Conservation (phyloP, 2,797 vertebrate genomes). For the Enteromius thamalakanensis region DNA sequence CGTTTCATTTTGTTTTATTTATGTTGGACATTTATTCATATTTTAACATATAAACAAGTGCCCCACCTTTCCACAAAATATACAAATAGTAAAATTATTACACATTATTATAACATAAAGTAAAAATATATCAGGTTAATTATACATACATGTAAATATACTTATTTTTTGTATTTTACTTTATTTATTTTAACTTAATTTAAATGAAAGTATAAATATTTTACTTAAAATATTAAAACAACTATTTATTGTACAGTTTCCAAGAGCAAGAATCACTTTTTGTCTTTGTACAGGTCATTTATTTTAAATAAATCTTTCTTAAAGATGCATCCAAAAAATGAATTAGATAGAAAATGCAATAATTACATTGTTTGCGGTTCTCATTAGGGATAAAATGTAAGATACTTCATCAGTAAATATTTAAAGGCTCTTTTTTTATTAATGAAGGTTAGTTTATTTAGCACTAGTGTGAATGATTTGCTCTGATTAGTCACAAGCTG, state of each 20-base stretch:
- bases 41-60: not conserved
- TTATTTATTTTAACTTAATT: not conserved
- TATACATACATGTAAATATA: not conserved
- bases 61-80: not conserved
- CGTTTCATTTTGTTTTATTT: not conserved
- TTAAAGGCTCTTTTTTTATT: not conserved
- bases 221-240: not conserved
- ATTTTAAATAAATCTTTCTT: not conserved
- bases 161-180: not conserved
- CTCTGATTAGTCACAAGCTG: constrained; percentile 36
- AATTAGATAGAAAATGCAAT: not conserved
- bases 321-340: too few species aligned
- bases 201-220: not conserved
- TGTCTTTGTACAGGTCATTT: not conserved
- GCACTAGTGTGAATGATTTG: not conserved
- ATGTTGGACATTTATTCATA: not conserved
- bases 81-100: not conserved
- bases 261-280: not conserved
- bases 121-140: not conserved
- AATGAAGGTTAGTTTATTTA: too few species aligned
- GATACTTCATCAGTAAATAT: not conserved
- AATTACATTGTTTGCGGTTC: not conserved
- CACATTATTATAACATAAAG: not conserved
- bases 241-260: not conserved
- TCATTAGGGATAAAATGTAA: too few species aligned